Evolutionary conservation across 2,113 vertebrate genomes (phyloP).

Genomic region (Pantherophis guttatus): DNA sequence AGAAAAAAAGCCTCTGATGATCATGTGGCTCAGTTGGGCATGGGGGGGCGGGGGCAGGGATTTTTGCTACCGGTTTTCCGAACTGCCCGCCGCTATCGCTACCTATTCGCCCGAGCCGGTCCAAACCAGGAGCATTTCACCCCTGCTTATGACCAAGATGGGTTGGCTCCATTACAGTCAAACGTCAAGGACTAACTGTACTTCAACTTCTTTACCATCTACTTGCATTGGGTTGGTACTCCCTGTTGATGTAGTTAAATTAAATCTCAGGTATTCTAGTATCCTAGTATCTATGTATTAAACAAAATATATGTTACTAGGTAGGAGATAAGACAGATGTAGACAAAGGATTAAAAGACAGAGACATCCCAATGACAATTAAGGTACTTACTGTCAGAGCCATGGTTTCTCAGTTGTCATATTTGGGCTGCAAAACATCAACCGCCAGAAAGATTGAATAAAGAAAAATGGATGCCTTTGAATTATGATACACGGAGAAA

Average conservation of each 20-base stretch:
- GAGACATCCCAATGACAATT: background rate
- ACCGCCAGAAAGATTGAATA: background rate
- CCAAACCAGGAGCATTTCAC: too few species aligned
- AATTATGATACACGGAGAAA: background rate
- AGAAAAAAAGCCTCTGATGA: too few species aligned
- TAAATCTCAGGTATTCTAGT: background rate
- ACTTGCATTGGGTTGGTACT: background rate
- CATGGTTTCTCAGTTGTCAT: background rate
- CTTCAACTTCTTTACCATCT: background rate
- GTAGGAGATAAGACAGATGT: background rate
- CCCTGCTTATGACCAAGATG: background rate
- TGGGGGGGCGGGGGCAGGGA: too few species aligned
- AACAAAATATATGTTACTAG: background rate
- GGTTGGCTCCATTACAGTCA: background rate
- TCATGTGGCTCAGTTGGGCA: too few species aligned
- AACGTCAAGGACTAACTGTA: background rate
- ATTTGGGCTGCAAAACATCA: background rate
- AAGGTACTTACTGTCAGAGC: background rate
- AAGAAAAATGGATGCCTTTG: background rate
- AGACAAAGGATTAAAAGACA: background rate
- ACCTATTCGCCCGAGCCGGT: too few species aligned
- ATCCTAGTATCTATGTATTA: background rate
- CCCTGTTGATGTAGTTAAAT: background rate
- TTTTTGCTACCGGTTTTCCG: too few species aligned
- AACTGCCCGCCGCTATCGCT: too few species aligned